Percentiles rank a stretch among this genome's conserved stretches.
Conservation (phyloP, 2,888 invertebrate genomes). For the Philopedon plagiatum region DNA sequence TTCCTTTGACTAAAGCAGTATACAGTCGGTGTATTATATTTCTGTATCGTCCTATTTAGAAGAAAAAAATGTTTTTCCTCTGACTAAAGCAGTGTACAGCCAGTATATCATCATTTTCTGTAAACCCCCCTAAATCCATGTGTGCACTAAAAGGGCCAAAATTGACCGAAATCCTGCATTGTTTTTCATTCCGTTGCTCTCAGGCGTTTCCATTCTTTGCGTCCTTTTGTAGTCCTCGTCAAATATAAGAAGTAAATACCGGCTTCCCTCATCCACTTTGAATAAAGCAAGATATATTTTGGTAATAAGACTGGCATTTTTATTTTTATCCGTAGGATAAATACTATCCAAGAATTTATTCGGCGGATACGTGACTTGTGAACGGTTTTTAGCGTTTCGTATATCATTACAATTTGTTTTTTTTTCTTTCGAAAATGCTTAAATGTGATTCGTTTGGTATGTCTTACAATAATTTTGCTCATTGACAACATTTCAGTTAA, state of each 20-base stretch:
- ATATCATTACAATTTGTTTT: too few relatives aligned
- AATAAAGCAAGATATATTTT: conserved; percentile 50
- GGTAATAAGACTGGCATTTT: conserved; percentile 45
- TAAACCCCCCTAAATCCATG: conserved; percentile 31
- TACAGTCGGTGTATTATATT: too few relatives aligned
- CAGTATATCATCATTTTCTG: conserved; percentile 36
- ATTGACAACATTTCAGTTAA: too few relatives aligned
- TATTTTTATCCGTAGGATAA: conserved; percentile 41
- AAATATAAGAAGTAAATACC: conserved; percentile 45
- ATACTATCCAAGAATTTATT: conserved; percentile 39
- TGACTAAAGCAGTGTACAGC: conserved; percentile 27
- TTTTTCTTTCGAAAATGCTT: too few relatives aligned
- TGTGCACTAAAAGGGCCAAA: conserved; percentile 37
- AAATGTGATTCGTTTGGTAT: too few relatives aligned
- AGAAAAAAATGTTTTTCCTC: too few relatives aligned
- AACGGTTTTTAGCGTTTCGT: too few relatives aligned
- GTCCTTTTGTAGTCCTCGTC: conserved; percentile 37
- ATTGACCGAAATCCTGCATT: conserved; percentile 47
- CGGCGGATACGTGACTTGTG: conserved; percentile 13
- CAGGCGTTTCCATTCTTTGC: conserved; percentile 20
- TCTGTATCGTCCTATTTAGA: too few relatives aligned
- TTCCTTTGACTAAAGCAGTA: too few relatives aligned
- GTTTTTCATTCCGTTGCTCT: conserved; percentile 38
- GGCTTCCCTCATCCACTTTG: conserved; percentile 43
- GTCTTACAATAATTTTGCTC: too few relatives aligned